Base-by-base conservation (phyloP, 2,797 vertebrate genomes). In the Microctenopoma stevenorrisi region DNA sequence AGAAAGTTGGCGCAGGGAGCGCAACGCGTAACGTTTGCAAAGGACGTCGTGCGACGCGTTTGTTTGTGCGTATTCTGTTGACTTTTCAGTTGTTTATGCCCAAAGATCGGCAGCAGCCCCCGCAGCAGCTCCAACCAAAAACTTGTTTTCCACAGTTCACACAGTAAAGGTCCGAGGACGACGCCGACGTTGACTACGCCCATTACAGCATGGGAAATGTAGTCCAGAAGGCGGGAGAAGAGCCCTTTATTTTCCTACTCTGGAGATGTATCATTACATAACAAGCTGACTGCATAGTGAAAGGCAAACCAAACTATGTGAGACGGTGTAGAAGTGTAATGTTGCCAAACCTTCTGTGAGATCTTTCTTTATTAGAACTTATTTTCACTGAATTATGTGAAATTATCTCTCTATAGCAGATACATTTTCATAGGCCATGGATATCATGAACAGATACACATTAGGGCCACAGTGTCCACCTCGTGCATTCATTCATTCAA, bases 181-280 rank as follows among this genome's bases (percentile, higher is more conserved):
- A 42, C 63, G 57, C 58, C 15, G 79, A 58, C 63, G 56, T 1
- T 58, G 37, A 15, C n/a, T 0, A 13, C 81, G 73, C 83, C 72
- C 70, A 49, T 25, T 4, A 13, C 7, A 28, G 2, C 50, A 72
- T 61, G 90, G 91, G 90, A 89, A 81, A 82, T 89, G 89, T 85
- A 89, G 91, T 93, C 79, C 72, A 33, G 15, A 3, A 8, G 26
- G 26, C 30, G n/a, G 5, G 3, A 22, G 4, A 10, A 8, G 4
- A 5, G 0, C 2, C 9, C n/a, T 60, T 57, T 43, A 10, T 59
- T 78, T 25, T 25, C 18, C n/a, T 2, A 22, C 10, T 42, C 4
- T n/a, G n/a, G 13, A 28, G 2, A 8, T 7, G 43, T 25, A 55
- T 30, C 15, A 15, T 53, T 4, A 30, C 25, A 40, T 4, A 12